Conservation (phyloP, 2,797 vertebrate species). For the Cyclopterus lumpus region DNA sequence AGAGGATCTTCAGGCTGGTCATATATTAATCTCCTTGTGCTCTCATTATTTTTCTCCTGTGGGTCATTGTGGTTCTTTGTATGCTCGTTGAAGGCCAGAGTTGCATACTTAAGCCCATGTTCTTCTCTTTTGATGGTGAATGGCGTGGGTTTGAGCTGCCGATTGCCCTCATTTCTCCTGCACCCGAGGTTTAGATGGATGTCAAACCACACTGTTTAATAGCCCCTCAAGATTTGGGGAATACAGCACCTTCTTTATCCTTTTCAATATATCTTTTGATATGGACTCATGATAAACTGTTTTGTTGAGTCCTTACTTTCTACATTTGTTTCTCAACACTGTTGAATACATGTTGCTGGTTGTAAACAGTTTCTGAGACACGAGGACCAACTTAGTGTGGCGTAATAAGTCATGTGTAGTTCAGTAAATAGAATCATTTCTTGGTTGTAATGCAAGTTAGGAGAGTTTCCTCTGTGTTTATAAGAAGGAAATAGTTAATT, state of each 20-base stretch:
- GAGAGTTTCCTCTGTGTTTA: too few relatives aligned
- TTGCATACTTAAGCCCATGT: background rate
- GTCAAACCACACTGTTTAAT: background rate
- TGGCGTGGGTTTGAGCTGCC: background rate
- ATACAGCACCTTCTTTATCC: conserved; percentile 5
- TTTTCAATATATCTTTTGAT: background rate
- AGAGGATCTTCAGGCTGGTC: background rate
- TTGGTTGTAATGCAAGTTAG: too few relatives aligned
- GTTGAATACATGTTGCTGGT: background rate
- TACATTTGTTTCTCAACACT: background rate
- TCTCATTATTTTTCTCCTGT: background rate
- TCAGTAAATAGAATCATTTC: too few relatives aligned
- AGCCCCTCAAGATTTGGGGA: too few relatives aligned
- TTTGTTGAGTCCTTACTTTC: background rate
- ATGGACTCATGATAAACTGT: background rate
- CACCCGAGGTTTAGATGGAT: background rate
- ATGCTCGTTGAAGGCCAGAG: background rate
- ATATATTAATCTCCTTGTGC: background rate
- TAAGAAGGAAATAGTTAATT: too few relatives aligned
- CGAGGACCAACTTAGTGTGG: background rate
- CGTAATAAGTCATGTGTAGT: background rate
- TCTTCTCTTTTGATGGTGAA: background rate
- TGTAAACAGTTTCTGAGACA: background rate
- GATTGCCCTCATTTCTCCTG: background rate
- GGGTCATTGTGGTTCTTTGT: background rate